Percentiles rank a stretch among this genome's conserved stretches.
These are phyloP conservation scores for Aphaenogaster ashmeadi DNA, from an alignment of 1,140 invertebrate genomes.

Conservation along the genomic window DNA sequence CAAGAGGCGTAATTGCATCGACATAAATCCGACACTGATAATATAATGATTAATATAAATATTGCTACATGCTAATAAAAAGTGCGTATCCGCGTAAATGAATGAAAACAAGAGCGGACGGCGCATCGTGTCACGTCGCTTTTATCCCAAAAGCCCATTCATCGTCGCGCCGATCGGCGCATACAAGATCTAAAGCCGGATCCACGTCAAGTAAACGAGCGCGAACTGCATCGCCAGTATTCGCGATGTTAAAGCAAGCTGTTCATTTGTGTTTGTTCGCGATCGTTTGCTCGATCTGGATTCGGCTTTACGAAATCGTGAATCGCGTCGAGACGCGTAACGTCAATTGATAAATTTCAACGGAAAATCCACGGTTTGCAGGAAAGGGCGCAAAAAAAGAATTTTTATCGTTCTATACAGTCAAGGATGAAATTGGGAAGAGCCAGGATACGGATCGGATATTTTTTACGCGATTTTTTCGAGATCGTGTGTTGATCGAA, in stretches of 20 bases:
- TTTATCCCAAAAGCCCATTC: conserved; percentile 34
- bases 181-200: conserved; percentile 18
- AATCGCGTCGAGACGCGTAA: not conserved
- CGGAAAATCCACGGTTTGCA: not conserved
- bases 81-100: conserved; percentile 16
- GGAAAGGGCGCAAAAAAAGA: not conserved
- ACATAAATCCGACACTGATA: not conserved
- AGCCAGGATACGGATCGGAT: not conserved
- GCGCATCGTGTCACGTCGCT: not conserved
- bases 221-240: not conserved
- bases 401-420: not conserved
- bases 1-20: conserved; percentile 20
- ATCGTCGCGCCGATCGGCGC: conserved; percentile 10
- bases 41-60: conserved; percentile 48
- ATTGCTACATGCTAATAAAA: conserved; percentile 8
- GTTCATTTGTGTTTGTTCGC: not conserved
- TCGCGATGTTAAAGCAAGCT: not conserved
- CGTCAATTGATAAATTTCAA: conserved; percentile 1
- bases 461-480: not conserved
- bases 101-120: conserved; percentile 36
- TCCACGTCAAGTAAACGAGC: not conserved
- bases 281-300: not conserved
- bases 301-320: conserved; percentile 4
- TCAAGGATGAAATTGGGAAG: not conserved
- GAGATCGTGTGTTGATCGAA: not conserved